Percentiles rank a stretch among this genome's conserved stretches.
Conservation (phyloP, 2,888 invertebrate species). For the Hydroisotoma schaefferi region DNA sequence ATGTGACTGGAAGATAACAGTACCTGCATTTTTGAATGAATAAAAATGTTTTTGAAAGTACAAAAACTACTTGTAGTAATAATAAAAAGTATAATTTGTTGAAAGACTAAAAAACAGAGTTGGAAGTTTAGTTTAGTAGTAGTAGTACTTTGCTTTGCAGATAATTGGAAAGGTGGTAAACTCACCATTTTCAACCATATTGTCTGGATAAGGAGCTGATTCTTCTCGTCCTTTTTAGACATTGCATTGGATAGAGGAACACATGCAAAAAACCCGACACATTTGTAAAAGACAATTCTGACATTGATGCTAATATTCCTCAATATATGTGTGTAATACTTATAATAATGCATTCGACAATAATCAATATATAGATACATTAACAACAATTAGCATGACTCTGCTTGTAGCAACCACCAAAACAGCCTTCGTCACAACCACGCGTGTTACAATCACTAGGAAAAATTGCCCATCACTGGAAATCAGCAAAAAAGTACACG, state of each 20-base stretch:
- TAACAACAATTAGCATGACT: slow-evolving; percentile 4
- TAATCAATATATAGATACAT: not conserved
- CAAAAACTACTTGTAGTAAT: slow-evolving; percentile 11
- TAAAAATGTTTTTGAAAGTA: slow-evolving; percentile 5
- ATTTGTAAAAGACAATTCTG: slow-evolving; percentile 12
- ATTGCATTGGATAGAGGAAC: slow-evolving; percentile 37
- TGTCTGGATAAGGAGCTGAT: slow-evolving; percentile 93
- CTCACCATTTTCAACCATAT: slow-evolving; percentile 96
- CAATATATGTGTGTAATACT: not conserved
- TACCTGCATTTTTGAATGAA: too few relatives aligned
- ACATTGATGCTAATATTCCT: not conserved
- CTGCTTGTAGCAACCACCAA: slow-evolving; percentile 2
- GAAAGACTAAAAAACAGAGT: not conserved
- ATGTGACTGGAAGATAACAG: too few relatives aligned
- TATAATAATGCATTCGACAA: slow-evolving; percentile 2
- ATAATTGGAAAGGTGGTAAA: slow-evolving; percentile 29
- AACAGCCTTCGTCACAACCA: slow-evolving; percentile 4
- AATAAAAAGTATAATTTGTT: not conserved
- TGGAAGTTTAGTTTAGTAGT: not conserved
- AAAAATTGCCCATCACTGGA: slow-evolving; percentile 1
- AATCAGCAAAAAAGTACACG: not conserved
- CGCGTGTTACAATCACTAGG: not conserved
- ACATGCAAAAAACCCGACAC: slow-evolving; percentile 37
- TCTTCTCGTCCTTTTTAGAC: slow-evolving; percentile 80
- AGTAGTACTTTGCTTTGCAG: slow-evolving; percentile 6